Evolutionary conservation across 1,140 invertebrate species (phyloP).

Genomic region (Argopecten irradians): DNA sequence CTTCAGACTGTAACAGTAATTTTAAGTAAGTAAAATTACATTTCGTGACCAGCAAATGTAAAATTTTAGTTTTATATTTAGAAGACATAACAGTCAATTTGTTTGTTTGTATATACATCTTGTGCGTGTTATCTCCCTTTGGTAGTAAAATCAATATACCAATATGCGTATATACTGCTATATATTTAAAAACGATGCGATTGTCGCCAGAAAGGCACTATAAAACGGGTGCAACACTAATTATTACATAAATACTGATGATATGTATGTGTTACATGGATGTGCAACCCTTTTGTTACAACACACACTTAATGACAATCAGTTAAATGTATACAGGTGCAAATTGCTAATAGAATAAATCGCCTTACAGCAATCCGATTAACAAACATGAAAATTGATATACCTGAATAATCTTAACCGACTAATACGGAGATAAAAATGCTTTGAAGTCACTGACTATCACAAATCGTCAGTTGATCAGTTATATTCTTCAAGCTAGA

Average conservation of each 20-base stretch:
- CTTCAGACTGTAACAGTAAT: no score
- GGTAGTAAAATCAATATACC: not conserved
- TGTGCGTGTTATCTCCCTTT: not conserved
- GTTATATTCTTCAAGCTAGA: not conserved
- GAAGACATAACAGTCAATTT: no score
- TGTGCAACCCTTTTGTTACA: not conserved
- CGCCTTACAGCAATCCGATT: not conserved
- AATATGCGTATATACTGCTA: not conserved
- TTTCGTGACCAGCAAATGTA: no score
- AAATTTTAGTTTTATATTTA: no score
- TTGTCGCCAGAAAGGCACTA: no score
- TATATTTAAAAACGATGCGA: no score
- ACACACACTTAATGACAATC: not conserved
- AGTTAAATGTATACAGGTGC: not conserved
- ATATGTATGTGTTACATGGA: no score
- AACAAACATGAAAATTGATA: not conserved
- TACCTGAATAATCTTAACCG: not conserved
- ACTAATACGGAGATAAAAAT: not conserved
- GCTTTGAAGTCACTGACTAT: not conserved
- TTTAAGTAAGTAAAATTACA: no score
- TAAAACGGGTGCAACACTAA: no score
- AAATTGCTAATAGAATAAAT: conserved; percentile 9
- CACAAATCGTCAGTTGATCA: conserved; percentile 2
- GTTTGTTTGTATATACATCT: no score
- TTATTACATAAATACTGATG: no score